phyloP scores from a whole-genome alignment of 2,797 vertebrate species.

The Oreochromis mossambicus region DNA sequence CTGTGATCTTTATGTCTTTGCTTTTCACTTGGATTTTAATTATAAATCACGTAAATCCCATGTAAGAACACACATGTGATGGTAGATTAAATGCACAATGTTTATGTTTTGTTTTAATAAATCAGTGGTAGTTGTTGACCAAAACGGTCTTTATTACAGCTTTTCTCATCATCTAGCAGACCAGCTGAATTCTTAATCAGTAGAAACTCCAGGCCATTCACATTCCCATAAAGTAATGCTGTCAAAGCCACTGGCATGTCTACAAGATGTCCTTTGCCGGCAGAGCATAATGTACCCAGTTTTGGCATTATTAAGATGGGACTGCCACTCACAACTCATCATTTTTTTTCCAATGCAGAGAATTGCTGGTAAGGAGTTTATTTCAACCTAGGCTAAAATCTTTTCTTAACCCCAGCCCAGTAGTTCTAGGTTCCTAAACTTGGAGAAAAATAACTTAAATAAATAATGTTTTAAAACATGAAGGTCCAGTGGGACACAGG shows the following conservation, averaged over 20 bases:
- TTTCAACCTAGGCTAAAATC: neutral
- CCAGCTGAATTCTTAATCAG: neutral
- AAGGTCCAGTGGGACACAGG: neutral
- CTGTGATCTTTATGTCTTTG: accelerated
- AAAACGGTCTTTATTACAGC: neutral
- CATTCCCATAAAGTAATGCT: neutral
- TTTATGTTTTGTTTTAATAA: neutral
- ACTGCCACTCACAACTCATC: neutral
- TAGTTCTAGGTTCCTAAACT: neutral
- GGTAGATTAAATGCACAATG: neutral
- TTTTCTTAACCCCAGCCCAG: neutral
- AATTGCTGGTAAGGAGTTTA: neutral
- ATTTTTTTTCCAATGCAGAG: accelerated
- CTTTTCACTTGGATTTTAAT: neutral
- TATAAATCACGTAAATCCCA: neutral
- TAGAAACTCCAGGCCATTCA: neutral
- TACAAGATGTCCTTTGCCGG: neutral
- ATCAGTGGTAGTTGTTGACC: accelerated
- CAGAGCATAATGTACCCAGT: neutral
- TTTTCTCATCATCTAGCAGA: neutral
- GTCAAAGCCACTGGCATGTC: neutral
- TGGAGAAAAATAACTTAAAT: neutral
- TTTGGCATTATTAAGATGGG: neutral
- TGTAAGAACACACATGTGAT: neutral
- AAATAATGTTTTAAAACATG: neutral